A percentile compares a stretch with the other conserved stretches of the same genome.
phyloP scores from a whole-genome alignment of 2,888 invertebrate genomes.

The Orthosia incerta region DNA sequence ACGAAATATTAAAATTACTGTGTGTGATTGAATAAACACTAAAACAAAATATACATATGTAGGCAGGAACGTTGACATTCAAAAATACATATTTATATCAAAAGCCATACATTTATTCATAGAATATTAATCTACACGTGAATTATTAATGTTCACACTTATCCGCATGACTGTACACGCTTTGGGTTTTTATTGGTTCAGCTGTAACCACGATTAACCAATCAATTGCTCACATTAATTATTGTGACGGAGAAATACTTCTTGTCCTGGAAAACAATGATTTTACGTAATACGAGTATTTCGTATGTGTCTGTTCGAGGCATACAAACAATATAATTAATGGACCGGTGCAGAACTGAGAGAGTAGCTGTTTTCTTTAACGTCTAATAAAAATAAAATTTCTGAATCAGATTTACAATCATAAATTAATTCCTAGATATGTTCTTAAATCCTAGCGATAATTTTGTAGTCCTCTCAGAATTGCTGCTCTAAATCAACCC shows the following conservation, averaged over 20 bases:
- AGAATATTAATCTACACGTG: slow-evolving; percentile 34
- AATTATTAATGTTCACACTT: slow-evolving; percentile 48
- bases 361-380: neutral
- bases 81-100: slow-evolving; percentile 31
- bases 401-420: neutral
- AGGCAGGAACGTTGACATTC: slow-evolving; percentile 23
- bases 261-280: slow-evolving; percentile 5
- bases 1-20: slow-evolving; percentile 35
- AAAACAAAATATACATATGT: slow-evolving; percentile 27
- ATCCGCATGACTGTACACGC: slow-evolving; percentile 23
- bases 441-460: neutral
- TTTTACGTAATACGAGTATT: neutral
- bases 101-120: slow-evolving; percentile 27
- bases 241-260: slow-evolving; percentile 3
- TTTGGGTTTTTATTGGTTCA: slow-evolving; percentile 36
- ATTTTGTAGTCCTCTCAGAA: neutral
- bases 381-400: too few relatives aligned
- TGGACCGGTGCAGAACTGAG: neutral
- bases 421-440: too few relatives aligned
- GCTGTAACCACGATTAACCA: slow-evolving; percentile 20
- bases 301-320: neutral
- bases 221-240: slow-evolving; percentile 33
- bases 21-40: slow-evolving; percentile 42
- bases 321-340: too few relatives aligned
- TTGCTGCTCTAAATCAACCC: neutral